Evolutionary conservation across 1,140 invertebrate species (phyloP), one percentile per base, ranked within the genome.

Genomic region (Zaprionus tsacasi): DNA sequence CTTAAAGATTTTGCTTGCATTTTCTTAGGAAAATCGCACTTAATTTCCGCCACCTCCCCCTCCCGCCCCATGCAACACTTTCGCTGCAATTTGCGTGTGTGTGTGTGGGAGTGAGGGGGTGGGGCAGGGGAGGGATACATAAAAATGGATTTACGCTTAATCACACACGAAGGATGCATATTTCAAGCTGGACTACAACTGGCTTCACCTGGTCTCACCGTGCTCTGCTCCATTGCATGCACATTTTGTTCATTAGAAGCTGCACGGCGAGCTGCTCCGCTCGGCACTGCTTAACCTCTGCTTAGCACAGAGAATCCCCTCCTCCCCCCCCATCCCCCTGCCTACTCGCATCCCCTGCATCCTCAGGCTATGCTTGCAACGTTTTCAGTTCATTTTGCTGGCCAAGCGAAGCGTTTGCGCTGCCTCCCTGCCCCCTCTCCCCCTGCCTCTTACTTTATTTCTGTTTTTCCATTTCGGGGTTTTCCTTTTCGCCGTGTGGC

Each of bases 161-260:
- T 87, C 79, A 76, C 82, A 87, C 80, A 82, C 80, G 75, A 76
- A 82, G 83, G 83, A 81, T 87, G 78, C 82, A 82, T 78, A 78
- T 78, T 80, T 80, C 68, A 85, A 85, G 15, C 27, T 70, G 67
- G 38, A 68, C 45, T 11, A 17, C 67, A 2, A 8, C 40, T 78
- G 59, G 45, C 7, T 12, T 15, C n/a, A 63, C 21, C 57, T 56
- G 12, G 12, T 21, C 6, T n/a, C 61, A 12, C 66, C 54, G 21
- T 50, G 4, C 43, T 36, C 43, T 67, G 60, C 67, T 78, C 67
- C 71, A 73, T 79, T 71, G 64, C 70, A 69, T 75, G 64, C 60
- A 67, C 72, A 78, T 86, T 79, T 70, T 78, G 76, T 82, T 86
- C 79, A 87, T 86, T 86, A 87, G 82, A 76, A 73, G 63, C 79